Evolutionary conservation across 2,888 invertebrate species (phyloP).

Genomic region (Chouioia cunea): DNA sequence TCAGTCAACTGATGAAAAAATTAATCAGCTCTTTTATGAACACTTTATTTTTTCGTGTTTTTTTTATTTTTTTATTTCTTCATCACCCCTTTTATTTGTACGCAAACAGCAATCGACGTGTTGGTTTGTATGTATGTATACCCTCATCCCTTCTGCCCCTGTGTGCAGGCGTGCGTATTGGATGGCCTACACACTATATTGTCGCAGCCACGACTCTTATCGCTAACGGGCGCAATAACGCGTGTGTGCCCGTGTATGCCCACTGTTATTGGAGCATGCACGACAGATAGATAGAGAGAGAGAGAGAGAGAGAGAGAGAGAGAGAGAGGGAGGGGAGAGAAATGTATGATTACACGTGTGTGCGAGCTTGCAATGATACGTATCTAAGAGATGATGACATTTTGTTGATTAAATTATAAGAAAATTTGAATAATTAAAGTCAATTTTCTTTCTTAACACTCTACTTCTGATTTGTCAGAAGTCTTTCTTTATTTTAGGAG

Average conservation of each 20-base stretch:
- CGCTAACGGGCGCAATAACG: constrained; percentile 26
- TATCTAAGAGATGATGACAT: background rate
- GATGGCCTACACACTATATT: constrained; percentile 8
- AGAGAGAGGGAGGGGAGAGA: too few relatives aligned
- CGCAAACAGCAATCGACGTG: constrained; percentile 33
- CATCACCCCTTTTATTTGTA: constrained; percentile 18
- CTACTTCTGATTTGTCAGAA: too few relatives aligned
- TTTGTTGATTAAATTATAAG: too few relatives aligned
- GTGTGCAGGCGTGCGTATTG: constrained; percentile 11
- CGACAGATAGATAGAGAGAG: constrained; percentile 16
- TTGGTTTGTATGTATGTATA: constrained; percentile 20
- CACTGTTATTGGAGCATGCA: constrained; percentile 6
- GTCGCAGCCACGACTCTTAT: constrained; percentile 13
- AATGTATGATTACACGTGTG: constrained; percentile 11
- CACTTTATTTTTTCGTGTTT: too few relatives aligned
- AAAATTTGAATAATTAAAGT: too few relatives aligned
- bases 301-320: too few relatives aligned
- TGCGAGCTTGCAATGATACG: constrained; percentile 1
- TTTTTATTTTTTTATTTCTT: background rate
- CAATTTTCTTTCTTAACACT: too few relatives aligned
- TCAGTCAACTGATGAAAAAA: too few relatives aligned
- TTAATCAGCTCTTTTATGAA: too few relatives aligned
- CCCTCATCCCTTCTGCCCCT: constrained; percentile 4
- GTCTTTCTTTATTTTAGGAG: too few relatives aligned
- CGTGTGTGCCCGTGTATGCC: background rate